Evolutionary conservation across 2,113 vertebrate species (phyloP).

Genomic region (Passer montanus): DNA sequence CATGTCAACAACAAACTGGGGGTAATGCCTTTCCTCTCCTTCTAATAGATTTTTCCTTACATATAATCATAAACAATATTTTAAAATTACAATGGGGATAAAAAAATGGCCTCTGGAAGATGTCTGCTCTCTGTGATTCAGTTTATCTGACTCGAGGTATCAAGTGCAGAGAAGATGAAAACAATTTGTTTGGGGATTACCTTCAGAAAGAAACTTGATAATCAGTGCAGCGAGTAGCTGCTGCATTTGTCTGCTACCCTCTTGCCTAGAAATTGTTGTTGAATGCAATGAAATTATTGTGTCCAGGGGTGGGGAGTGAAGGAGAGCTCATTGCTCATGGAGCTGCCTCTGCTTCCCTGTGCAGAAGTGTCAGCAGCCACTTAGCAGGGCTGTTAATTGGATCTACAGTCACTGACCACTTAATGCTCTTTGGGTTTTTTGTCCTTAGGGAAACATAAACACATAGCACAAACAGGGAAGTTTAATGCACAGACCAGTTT

Average conservation of each 20-base stretch:
- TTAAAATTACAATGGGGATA: neutral
- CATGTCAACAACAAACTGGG: conserved; percentile 11
- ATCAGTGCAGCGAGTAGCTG: neutral
- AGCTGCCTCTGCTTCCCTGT: neutral
- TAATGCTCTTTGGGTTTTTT: neutral
- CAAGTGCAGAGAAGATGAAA: neutral
- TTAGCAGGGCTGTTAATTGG: neutral
- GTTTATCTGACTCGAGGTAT: neutral
- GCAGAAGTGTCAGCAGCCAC: neutral
- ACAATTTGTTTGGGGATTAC: conserved; percentile 29
- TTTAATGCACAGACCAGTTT: neutral
- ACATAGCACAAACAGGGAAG: neutral
- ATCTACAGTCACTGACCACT: neutral
- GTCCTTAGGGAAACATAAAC: neutral
- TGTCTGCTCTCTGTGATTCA: neutral
- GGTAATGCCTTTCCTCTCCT: conserved; percentile 20
- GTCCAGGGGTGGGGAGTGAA: neutral
- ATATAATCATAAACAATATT: neutral
- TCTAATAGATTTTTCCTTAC: conserved; percentile 25
- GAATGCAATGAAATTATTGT: neutral
- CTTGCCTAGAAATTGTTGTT: neutral
- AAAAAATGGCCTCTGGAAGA: fast-evolving
- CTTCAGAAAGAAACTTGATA: neutral
- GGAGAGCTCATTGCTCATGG: neutral
- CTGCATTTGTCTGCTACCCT: neutral